Conservation (phyloP, 2,797 vertebrate species). For the Lateolabrax maculatus region DNA sequence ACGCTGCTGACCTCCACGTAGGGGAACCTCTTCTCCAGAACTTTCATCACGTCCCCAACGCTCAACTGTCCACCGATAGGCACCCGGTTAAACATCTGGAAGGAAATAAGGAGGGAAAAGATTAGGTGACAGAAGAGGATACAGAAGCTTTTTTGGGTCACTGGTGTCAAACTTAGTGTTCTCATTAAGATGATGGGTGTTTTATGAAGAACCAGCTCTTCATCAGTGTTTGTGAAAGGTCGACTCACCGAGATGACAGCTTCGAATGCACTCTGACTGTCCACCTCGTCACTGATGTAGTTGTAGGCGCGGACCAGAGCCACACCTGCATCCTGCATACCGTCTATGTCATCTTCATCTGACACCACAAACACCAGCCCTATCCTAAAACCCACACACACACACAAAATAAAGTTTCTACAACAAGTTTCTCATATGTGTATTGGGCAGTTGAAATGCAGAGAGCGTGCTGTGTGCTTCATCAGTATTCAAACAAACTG, state of each 20-base stretch:
- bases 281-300: conserved; percentile 93
- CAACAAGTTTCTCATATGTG: neutral
- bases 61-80: conserved; percentile 88
- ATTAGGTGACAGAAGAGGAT: neutral
- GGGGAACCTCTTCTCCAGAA: conserved; percentile 94
- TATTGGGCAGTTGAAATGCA: conserved; percentile 49
- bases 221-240: neutral
- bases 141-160: neutral
- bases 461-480: conserved; percentile 29
- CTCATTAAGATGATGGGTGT: neutral
- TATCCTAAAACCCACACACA: conserved; percentile 84
- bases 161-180: neutral
- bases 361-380: conserved; percentile 97
- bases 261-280: conserved; percentile 93
- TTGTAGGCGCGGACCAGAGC: conserved; percentile 94
- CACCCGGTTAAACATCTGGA: conserved; percentile 93
- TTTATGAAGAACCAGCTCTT: neutral
- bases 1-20: conserved; percentile 94
- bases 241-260: conserved; percentile 91
- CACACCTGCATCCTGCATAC: conserved; percentile 93
- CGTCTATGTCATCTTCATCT: conserved; percentile 91
- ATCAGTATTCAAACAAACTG: conserved; percentile 67
- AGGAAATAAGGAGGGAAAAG: neutral
- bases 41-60: conserved; percentile 92
- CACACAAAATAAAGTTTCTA: neutral